A percentile compares a stretch with the other conserved stretches of the same genome.
phyloP scores from a whole-genome alignment of 2,888 invertebrate genomes.

The Cheilosia grossa region DNA sequence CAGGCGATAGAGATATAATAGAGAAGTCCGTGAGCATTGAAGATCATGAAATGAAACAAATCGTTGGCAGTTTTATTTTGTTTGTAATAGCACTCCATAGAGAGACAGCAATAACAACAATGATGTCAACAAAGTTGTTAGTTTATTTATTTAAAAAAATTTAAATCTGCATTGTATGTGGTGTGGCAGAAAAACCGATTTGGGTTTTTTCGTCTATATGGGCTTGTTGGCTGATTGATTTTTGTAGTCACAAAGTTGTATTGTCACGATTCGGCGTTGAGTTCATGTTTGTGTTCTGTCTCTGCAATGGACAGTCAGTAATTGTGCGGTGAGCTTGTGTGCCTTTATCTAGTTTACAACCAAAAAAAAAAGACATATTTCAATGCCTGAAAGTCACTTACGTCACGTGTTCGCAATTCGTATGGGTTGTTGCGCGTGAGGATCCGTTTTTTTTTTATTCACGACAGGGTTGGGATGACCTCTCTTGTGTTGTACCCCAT shows the following conservation, averaged over 20 bases:
- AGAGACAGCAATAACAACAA: slow-evolving; percentile 46
- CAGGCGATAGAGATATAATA: slow-evolving; percentile 68
- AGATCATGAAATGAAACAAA: slow-evolving; percentile 72
- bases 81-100: slow-evolving; percentile 13
- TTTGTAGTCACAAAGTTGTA: slow-evolving; percentile 69
- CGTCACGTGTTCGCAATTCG: slow-evolving; percentile 40
- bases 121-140: slow-evolving; percentile 70
- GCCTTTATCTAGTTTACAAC: slow-evolving; percentile 9
- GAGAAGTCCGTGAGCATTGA: slow-evolving; percentile 69
- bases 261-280: slow-evolving; percentile 74
- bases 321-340: slow-evolving; percentile 38
- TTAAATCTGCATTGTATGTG: slow-evolving; percentile 47
- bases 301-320: slow-evolving; percentile 61
- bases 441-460: slow-evolving; percentile 22
- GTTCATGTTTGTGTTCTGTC: slow-evolving; percentile 65
- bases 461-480: slow-evolving; percentile 48
- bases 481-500: slow-evolving; percentile 37
- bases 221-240: slow-evolving; percentile 64
- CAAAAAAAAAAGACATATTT: slow-evolving; percentile 17
- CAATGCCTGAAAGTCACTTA: slow-evolving; percentile 50
- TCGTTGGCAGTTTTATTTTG: slow-evolving; percentile 39
- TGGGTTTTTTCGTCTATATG: slow-evolving; percentile 20
- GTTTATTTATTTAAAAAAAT: slow-evolving; percentile 40
- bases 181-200: slow-evolving; percentile 35
- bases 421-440: slow-evolving; percentile 34